Evolutionary conservation across 2,888 invertebrate species (phyloP), one percentile per base, ranked within the genome.

Genomic region (Ormyrus pomaceus): DNA sequence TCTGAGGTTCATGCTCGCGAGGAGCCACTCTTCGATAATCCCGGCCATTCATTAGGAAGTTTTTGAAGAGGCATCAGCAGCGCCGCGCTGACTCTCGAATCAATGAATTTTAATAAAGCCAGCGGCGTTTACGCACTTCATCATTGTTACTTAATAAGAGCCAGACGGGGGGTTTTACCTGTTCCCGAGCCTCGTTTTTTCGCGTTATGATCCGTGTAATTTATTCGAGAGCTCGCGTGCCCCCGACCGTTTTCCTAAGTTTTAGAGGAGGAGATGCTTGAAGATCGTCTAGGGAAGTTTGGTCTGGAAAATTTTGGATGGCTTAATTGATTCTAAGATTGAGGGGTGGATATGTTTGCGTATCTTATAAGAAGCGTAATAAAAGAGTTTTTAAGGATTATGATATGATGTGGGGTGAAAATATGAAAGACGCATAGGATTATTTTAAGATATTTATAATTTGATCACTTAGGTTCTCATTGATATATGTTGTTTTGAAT

Each of bases 71-170:
- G 11, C 34, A 34, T 34, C 34, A 70, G 19, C 19, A 69, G n/a
- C 46, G 50, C 34, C 34, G 9, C 34, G 19, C 13, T 53, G 61
- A 68, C 68, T 51, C 55, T n/a, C 11, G 56, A 56, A 80, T 77
- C 72, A 77, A 77, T 77, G 76, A 80, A 80, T 80, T 77, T 80
- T 80, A 76, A 80, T 76, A 69, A 65, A 68, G 72, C 59, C 61
- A 50, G 19, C 59, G 7, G 65, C 19, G 51, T 48, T 80, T 59
- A 70, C 68, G 71, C 62, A 68, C 72, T 80, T 68, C 56, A 71
- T 80, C 80, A 77, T 76, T 62, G 77, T 69, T 72, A 77, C 76
- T 77, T 72, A 62, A 80, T 69, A 76, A 72, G 68, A 55, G 58
- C 6, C 56, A 46, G 48, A 19, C 6, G 53, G 34, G 55, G 11